Evolutionary conservation across 2,113 vertebrate genomes (phyloP).

Genomic region (Pollachius pollachius): DNA sequence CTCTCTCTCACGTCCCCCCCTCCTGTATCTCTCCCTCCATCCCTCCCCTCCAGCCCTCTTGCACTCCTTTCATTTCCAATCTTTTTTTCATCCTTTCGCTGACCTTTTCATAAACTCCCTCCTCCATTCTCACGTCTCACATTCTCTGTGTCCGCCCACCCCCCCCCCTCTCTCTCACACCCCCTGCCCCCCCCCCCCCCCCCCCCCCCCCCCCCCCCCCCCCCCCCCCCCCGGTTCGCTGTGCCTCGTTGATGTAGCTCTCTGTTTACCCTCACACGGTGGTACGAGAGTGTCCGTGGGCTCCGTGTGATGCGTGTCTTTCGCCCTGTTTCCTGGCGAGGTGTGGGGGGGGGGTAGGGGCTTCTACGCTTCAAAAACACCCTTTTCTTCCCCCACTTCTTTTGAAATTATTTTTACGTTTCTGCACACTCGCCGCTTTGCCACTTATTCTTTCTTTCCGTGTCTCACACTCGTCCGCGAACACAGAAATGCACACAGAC

Average conservation of each 20-base stretch:
- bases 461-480: conserved; percentile 19
- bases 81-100: conserved; percentile 22
- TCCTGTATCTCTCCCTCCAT: neutral
- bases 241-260: conserved; percentile 19
- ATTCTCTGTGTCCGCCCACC: conserved; percentile 15
- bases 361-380: conserved; percentile 29
- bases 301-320: too few species aligned
- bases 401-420: neutral
- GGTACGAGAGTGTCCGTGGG: neutral
- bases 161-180: conserved; percentile 6
- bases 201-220: conserved; percentile 17
- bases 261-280: conserved; percentile 42
- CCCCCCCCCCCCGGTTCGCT: conserved; percentile 21
- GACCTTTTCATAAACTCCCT: conserved; percentile 52
- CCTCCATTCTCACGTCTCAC: conserved; percentile 5
- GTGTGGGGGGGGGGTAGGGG: too few species aligned
- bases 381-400: too few species aligned
- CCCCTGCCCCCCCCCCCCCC: conserved; percentile 19
- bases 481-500: conserved; percentile 6
- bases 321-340: too few species aligned
- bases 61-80: conserved; percentile 4
- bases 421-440: conserved; percentile 31
- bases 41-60: neutral
- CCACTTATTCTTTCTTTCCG: neutral
- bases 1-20: too few species aligned